Percentiles rank a stretch among this genome's conserved stretches.
These are phyloP conservation scores for Aldrovandia affinis DNA, from an alignment of 2,797 vertebrate genomes.

Conservation along the genomic window DNA sequence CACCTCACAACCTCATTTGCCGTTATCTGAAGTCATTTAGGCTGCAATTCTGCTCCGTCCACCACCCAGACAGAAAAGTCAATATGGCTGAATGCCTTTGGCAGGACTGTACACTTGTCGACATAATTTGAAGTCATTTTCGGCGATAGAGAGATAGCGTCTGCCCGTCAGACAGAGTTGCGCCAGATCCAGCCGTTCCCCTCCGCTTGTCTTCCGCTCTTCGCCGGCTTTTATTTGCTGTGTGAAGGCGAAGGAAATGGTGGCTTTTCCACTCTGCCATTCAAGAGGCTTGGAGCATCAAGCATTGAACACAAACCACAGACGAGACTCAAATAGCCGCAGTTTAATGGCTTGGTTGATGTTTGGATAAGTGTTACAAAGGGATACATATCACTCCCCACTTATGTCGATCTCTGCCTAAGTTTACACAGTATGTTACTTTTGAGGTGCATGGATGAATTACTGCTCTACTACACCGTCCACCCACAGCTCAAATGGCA, in stretches of 20 bases:
- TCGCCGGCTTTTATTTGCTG: background rate
- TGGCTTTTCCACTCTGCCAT: conserved; percentile 29
- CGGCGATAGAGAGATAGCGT: conserved; percentile 21
- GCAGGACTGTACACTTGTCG: conserved; percentile 30
- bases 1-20: conserved; percentile 30
- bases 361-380: background rate
- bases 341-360: background rate
- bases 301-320: background rate
- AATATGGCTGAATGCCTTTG: conserved; percentile 28
- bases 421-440: background rate
- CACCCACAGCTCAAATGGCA: background rate
- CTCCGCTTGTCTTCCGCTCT: conserved; percentile 1
- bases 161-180: conserved; percentile 22
- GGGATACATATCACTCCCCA: background rate
- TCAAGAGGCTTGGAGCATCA: conserved; percentile 22
- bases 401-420: background rate
- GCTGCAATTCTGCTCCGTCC: conserved; percentile 27
- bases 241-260: conserved; percentile 1
- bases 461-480: background rate
- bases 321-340: background rate
- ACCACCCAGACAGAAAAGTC: conserved; percentile 33
- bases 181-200: conserved; percentile 25
- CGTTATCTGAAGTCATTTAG: conserved; percentile 33
- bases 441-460: background rate
- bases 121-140: conserved; percentile 37